These are phyloP conservation scores for Myodes glareolus DNA, from an alignment of 2,113 vertebrate species.

Conservation along the genomic window DNA sequence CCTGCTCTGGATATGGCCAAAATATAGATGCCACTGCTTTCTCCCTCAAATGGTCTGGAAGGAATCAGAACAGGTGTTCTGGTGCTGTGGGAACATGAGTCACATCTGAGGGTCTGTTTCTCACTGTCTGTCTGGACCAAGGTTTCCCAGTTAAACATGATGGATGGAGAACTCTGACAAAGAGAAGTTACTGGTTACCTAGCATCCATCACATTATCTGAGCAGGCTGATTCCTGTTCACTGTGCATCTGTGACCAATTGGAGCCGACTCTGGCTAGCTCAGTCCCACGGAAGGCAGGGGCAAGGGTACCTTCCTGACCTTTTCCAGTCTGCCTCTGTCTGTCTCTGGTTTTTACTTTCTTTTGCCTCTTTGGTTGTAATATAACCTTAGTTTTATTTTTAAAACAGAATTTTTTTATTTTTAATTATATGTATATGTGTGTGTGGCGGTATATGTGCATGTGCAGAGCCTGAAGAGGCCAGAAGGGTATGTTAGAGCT, in stretches of 20 bases:
- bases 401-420: background rate
- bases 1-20: background rate
- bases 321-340: background rate
- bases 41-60: background rate
- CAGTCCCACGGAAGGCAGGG: background rate
- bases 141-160: background rate
- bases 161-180: background rate
- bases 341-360: background rate
- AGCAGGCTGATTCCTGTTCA: background rate
- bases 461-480: background rate
- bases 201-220: background rate
- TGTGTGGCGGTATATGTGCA: background rate
- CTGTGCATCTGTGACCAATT: background rate
- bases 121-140: background rate
- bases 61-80: background rate
- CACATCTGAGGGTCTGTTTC: background rate
- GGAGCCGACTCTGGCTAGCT: too few relatives aligned
- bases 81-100: fast-evolving
- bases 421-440: background rate
- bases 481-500: background rate
- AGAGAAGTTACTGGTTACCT: background rate
- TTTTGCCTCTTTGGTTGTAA: background rate
- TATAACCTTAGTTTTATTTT: background rate
- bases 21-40: fast-evolving
- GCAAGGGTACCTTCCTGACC: background rate